phyloP scores from a whole-genome alignment of 1,140 invertebrate genomes.

The Lasioglossum baleicum region DNA sequence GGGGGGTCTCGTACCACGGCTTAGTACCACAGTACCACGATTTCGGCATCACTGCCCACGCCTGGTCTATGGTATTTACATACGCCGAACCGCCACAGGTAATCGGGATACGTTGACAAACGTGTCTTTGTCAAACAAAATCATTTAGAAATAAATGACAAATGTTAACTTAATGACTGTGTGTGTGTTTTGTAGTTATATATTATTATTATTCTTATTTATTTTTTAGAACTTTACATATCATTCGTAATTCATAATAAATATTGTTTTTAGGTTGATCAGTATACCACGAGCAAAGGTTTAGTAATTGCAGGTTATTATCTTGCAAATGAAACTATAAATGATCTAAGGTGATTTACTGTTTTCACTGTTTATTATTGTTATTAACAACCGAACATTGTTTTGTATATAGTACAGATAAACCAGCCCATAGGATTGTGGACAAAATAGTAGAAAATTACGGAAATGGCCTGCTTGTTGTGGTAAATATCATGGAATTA shows the following conservation, averaged over 20 bases:
- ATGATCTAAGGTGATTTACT: slow-evolving; percentile 83
- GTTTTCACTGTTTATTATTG: slow-evolving; percentile 15
- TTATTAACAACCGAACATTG: slow-evolving; percentile 10
- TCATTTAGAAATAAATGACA: too few species aligned
- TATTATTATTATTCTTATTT: too few species aligned
- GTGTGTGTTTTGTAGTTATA: too few species aligned
- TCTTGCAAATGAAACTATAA: slow-evolving; percentile 91
- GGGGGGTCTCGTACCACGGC: too few species aligned
- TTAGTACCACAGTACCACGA: too few species aligned
- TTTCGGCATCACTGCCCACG: too few species aligned
- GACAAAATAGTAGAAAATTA: slow-evolving; percentile 93
- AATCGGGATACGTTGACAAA: too few species aligned
- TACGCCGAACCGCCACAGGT: too few species aligned
- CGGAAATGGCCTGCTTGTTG: slow-evolving; percentile 86
- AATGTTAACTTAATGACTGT: too few species aligned
- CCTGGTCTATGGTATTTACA: too few species aligned
- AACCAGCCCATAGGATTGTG: slow-evolving; percentile 89
- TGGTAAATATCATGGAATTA: slow-evolving; percentile 82
- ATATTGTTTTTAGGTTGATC: slow-evolving; percentile 85
- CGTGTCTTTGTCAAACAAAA: too few species aligned
- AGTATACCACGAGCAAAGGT: slow-evolving; percentile 84
- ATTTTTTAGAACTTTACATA: too few species aligned
- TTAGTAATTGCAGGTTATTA: slow-evolving; percentile 93
- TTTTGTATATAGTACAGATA: slow-evolving; percentile 84
- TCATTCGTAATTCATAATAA: neutral